phyloP scores from a whole-genome alignment of 2,797 vertebrate species.

The Rhadinocentrus ornatus region DNA sequence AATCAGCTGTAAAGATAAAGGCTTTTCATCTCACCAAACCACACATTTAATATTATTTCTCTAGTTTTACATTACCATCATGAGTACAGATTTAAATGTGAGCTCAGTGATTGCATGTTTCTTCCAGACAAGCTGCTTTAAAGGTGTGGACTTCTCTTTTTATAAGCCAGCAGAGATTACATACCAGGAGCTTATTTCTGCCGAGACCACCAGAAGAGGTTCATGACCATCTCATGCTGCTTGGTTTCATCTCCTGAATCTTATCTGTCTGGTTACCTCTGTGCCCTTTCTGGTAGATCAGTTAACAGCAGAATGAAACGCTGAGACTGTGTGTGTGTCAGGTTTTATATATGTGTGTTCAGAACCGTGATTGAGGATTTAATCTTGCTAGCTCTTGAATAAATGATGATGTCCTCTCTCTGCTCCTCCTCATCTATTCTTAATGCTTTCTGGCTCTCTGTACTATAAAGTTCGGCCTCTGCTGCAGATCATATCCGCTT shows the following conservation, averaged over 20 bases:
- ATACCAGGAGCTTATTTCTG: background rate
- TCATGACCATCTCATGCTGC: background rate
- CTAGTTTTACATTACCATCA: too few species aligned
- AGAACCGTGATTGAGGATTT: slow-evolving; percentile 53
- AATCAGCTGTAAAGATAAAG: background rate
- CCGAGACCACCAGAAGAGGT: background rate
- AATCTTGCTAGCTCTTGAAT: slow-evolving; percentile 67
- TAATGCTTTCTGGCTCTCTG: slow-evolving; percentile 49
- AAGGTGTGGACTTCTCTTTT: background rate
- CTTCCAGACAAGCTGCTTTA: background rate
- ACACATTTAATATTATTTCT: background rate
- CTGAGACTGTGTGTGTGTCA: slow-evolving; percentile 11
- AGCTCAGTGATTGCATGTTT: background rate
- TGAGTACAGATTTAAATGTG: background rate
- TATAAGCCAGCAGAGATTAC: background rate
- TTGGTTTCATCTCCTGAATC: background rate
- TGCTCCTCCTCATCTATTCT: slow-evolving; percentile 69
- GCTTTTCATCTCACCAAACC: background rate
- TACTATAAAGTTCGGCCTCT: slow-evolving; percentile 25
- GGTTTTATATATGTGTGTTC: slow-evolving; percentile 16
- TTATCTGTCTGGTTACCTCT: background rate
- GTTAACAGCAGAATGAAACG: slow-evolving; percentile 2
- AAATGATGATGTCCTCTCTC: slow-evolving; percentile 68
- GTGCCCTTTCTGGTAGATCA: slow-evolving; percentile 6
- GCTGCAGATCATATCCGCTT: slow-evolving; percentile 34